Evolutionary conservation across 1,140 invertebrate genomes (phyloP), one percentile per base, ranked within the genome.

Genomic region (Myzus persicae): DNA sequence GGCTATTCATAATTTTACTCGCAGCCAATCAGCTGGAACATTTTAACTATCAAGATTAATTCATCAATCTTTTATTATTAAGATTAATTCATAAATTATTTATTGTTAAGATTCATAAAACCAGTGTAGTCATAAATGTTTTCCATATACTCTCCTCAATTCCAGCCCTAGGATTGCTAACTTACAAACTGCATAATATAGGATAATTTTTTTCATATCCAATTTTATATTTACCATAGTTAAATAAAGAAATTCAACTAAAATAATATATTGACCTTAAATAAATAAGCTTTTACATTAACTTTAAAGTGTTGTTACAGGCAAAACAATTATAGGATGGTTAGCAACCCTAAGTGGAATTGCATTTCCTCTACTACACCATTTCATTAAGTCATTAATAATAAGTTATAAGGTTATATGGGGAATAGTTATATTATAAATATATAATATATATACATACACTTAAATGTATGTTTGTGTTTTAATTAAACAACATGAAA

Each of bases 1-100:
- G 31, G 31, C 14, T 67, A 31, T 31, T 67, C 3, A 67, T 31
- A 11, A 67, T 9, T 67, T 31, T 31, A 8, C 54, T 59, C 0
- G 0, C 7, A 1, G 9, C 8, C 8, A 31, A 11, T 3, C 0
- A 11, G 11, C 9, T 14, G 31, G n/a, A 67, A 31, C 9, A 67
- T 67, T 67, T 31, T 67, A 67, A 59, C 31, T 31, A n/a, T 67
- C 18, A 67, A n/a, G 59, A 67, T 67, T n/a, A n/a, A 67, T n/a
- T 67, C 46, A 48, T 48, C 14, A 1, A 48, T 48, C 11, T 48
- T 48, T 48, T 48, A 48, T 48, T 48, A 48, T 48, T 48, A 48
- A 48, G 14, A 20, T 48, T 48, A 18, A 48, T 48, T 48, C 46
- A 48, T 48, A 48, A 48, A 48, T 48, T 11, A 11, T 48, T 48